phyloP scores from a whole-genome alignment of 2,113 vertebrate species.

The Mustela nigripes region DNA sequence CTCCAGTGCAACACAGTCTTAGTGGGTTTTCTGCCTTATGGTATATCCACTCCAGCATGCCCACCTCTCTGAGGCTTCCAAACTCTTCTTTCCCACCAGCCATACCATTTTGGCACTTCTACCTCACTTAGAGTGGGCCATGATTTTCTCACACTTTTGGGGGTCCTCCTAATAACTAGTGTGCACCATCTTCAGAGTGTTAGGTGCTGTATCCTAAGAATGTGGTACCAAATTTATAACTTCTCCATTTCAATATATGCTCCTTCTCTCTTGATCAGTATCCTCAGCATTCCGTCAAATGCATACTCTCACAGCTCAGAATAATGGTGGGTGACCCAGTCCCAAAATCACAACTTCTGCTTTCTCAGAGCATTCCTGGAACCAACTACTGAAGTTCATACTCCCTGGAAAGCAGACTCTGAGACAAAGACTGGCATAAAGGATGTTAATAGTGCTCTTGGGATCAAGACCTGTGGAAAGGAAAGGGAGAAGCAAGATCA shows the following conservation, averaged over 20 bases:
- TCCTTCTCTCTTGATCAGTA: background rate
- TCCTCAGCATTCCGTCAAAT: background rate
- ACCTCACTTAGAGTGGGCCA: background rate
- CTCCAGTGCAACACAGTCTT: background rate
- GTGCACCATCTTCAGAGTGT: background rate
- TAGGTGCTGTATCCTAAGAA: background rate
- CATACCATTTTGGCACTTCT: background rate
- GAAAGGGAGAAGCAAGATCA: background rate
- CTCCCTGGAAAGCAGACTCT: background rate
- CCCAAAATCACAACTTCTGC: background rate
- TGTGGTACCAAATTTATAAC: background rate
- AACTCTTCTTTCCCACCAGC: background rate
- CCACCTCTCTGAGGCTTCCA: background rate
- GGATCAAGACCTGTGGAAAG: background rate
- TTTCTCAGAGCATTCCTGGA: background rate
- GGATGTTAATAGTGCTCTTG: background rate
- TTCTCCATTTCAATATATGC: background rate
- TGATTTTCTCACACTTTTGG: background rate
- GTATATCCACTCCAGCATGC: background rate
- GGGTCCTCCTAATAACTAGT: background rate
- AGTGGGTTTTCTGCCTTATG: background rate
- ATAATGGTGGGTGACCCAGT: background rate
- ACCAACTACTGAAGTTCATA: background rate
- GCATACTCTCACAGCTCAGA: background rate
- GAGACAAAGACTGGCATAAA: background rate